Evolutionary conservation across 2,113 vertebrate genomes (phyloP).

Genomic region (Podarcis cretensis): DNA sequence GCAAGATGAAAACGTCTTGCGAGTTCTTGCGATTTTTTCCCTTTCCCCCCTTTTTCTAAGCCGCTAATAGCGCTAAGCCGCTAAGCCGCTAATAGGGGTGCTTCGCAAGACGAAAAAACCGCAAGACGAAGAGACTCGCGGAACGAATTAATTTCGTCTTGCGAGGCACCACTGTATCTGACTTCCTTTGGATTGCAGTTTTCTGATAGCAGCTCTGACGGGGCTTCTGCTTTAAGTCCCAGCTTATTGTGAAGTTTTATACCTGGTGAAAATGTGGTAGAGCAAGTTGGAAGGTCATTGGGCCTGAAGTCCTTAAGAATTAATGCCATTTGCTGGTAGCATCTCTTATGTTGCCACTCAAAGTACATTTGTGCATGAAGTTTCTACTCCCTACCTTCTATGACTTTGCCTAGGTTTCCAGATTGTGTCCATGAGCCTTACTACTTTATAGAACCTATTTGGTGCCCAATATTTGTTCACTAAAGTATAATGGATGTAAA

Average conservation of each 20-base stretch:
- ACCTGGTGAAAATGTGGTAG: neutral
- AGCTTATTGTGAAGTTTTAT: neutral
- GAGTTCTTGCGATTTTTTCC: no score
- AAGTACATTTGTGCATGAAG: neutral
- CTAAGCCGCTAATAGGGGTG: no score
- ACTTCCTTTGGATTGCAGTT: neutral
- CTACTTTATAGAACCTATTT: neutral
- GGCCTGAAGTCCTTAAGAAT: neutral
- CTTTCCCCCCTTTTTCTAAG: no score
- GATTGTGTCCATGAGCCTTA: neutral
- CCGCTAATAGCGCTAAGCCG: no score
- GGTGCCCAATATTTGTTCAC: neutral
- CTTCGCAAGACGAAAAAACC: no score
- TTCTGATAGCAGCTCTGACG: neutral
- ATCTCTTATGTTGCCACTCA: neutral
- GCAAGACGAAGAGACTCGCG: no score
- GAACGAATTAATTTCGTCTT: no score
- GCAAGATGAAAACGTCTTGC: no score
- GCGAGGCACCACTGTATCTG: no score
- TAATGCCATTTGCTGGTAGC: neutral
- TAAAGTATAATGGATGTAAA: neutral
- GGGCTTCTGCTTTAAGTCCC: neutral
- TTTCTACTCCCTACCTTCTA: neutral
- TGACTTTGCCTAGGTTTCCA: neutral
- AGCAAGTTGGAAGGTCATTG: neutral